A percentile compares a stretch with the other conserved stretches of the same genome.
Evolutionary conservation across 2,113 vertebrate species (phyloP).

Genomic region (Furnarius figulus): DNA sequence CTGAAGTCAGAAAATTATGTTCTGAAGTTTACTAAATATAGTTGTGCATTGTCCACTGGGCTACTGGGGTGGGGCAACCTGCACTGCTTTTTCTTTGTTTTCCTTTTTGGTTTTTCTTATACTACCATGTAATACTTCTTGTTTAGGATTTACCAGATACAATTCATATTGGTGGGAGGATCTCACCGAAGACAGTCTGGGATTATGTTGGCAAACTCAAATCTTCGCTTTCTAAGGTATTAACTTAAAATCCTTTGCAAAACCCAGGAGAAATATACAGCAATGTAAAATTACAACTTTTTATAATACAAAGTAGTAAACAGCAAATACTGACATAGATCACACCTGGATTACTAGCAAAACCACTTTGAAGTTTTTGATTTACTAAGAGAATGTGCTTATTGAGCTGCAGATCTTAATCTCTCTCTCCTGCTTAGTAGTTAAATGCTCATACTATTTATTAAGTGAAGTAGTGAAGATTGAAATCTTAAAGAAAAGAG

Average conservation of each 20-base stretch:
- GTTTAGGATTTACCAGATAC: conserved; percentile 94
- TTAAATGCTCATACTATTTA: background rate
- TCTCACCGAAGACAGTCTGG: conserved; percentile 95
- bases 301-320: background rate
- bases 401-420: background rate
- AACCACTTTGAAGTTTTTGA: background rate
- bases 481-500: background rate
- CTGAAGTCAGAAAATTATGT: background rate
- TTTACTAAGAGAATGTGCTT: background rate
- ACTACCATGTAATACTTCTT: conserved; percentile 24
- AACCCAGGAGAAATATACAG: background rate
- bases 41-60: background rate
- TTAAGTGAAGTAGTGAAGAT: background rate
- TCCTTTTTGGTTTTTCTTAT: background rate
- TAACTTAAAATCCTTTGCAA: conserved; percentile 9
- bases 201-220: conserved; percentile 96
- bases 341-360: background rate
- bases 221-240: conserved; percentile 93
- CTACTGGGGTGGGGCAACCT: background rate
- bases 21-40: background rate
- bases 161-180: conserved; percentile 94
- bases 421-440: background rate
- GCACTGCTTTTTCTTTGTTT: background rate
- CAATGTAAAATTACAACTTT: background rate
- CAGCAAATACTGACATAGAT: background rate